These are phyloP conservation scores for Catharus minimus DNA, from an alignment of 2,113 vertebrate species.

Conservation along the genomic window DNA sequence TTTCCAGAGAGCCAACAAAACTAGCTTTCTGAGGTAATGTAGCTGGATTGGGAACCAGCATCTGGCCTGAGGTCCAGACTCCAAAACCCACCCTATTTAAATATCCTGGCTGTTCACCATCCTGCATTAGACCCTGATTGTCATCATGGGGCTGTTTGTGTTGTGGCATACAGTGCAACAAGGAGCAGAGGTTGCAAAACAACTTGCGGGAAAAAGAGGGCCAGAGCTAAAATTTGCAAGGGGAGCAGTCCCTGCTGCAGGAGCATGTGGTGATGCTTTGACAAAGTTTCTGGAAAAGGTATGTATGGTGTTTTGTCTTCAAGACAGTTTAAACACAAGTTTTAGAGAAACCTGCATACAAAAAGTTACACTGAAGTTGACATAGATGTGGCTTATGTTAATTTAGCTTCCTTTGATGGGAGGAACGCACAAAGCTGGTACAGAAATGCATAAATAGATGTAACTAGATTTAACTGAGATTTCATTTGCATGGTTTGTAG, in stretches of 20 bases:
- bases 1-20: neutral
- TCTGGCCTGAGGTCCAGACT: neutral
- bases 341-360: neutral
- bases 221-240: neutral
- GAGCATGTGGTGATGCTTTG: neutral
- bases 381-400: neutral
- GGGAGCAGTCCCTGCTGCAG: neutral
- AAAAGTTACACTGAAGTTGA: neutral
- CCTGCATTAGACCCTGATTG: rapidly evolving
- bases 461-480: neutral
- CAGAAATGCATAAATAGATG: neutral
- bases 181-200: conserved; percentile 7
- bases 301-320: neutral
- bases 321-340: neutral
- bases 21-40: neutral
- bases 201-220: neutral
- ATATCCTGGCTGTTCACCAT: neutral
- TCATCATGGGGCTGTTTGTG: neutral
- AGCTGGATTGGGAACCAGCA: neutral
- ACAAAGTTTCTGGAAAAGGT: neutral
- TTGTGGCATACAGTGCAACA: neutral
- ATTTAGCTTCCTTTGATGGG: neutral
- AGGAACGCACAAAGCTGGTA: neutral
- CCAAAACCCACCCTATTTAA: neutral
- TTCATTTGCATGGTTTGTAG: neutral